Conservation (phyloP, 2,113 vertebrate genomes). For the Leptocoma aspasia region DNA sequence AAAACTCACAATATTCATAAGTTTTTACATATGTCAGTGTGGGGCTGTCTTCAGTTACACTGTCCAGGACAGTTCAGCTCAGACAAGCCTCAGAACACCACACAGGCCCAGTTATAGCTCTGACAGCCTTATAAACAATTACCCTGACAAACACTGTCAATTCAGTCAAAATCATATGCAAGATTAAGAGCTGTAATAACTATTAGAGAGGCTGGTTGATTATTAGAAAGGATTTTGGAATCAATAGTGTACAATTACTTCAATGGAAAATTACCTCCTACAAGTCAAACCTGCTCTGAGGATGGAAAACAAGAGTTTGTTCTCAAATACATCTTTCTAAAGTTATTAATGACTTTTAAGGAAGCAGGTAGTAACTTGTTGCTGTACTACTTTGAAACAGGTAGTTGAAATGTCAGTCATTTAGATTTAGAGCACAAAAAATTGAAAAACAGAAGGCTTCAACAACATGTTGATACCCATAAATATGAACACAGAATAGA, state of each 20-base stretch:
- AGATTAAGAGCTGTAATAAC: neutral
- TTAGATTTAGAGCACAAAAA: neutral
- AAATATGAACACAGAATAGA: neutral
- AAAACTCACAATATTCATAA: neutral
- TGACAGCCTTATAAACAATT: neutral
- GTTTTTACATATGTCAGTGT: neutral
- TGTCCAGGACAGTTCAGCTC: neutral
- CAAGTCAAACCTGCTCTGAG: neutral
- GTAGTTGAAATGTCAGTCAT: neutral
- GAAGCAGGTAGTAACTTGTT: neutral
- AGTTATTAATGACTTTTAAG: neutral
- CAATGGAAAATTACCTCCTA: neutral
- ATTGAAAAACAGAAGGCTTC: neutral
- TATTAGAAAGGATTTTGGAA: neutral
- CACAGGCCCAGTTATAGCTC: neutral
- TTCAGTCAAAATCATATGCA: neutral
- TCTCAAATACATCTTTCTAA: neutral
- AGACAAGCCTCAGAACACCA: neutral
- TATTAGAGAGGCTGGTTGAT: neutral
- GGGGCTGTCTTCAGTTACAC: neutral
- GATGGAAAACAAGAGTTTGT: neutral
- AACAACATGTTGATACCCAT: neutral
- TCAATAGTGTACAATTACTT: fast-evolving
- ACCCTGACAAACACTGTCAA: neutral
- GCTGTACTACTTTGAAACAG: neutral